Evolutionary conservation across 2,888 invertebrate species (phyloP), one percentile per base, ranked within the genome.

Genomic region (Atrina japonica): DNA sequence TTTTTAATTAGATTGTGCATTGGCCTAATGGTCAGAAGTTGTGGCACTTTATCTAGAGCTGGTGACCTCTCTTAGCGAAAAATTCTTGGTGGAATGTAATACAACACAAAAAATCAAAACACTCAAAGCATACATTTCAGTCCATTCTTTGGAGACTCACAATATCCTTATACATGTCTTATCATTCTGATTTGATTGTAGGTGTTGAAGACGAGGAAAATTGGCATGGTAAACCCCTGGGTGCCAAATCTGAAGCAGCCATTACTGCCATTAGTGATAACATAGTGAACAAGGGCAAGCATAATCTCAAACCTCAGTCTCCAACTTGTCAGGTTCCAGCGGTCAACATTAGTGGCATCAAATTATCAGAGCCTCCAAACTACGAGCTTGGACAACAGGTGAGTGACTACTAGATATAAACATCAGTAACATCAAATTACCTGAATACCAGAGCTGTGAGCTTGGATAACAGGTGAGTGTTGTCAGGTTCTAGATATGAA

Each of bases 201-300:
- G 94, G 94, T 63, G 96, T 99, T 86, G 98, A 98, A 91, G 96
- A 99, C 90, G 84, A 93, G 80, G 96, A 97, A 69, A 97, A 97
- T 91, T 99, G 98, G 98, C 99, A 99, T 89, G 99, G 99, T 61
- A 99, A 99, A 91, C 95, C 99, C 0, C 91, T 99, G 70, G 98
- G 97, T 0, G 94, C 93, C 61, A 95, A 96, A 73, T 94, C 95
- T 0, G 94, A 94, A 0, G 93, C 92, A 81, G 93, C 95, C 7
- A 76, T 92, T 6, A 75, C 81, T 5, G 78, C 70, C 21, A 82
- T 91, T 43, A 92, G 93, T 75, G 91, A 93, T 0, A 90, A 94
- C 80, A 93, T 97, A 71, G 93, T 94, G 86, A 95, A 94, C 89
- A 91, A 93, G 71, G 93, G 93, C 16, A 92, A 94, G 1, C 91